Base-by-base conservation (phyloP, 2,113 vertebrate species). In the Lampris megalopsis region DNA sequence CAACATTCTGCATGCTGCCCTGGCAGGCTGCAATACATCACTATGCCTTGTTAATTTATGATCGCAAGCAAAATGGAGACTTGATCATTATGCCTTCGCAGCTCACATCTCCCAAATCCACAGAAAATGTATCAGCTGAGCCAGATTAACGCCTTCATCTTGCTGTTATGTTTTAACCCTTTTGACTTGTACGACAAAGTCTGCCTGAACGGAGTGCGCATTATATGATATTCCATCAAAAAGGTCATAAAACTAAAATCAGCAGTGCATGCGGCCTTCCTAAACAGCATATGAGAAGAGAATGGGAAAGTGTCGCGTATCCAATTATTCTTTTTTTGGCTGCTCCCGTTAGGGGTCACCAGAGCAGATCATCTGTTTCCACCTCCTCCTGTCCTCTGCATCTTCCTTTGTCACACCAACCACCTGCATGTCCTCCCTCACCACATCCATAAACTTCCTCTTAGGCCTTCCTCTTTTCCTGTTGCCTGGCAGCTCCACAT, bases 11-110 rank as follows among this genome's bases (percentile, higher is more conserved):
- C 1, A 4, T 8, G n/a, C 50, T 11, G 5, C 54, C 7, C 41
- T 43, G 42, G 56, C 73, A 73, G 53, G 37, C 61, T 59, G 60
- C 68, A 78, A 78, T 84, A 75, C 84, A 84, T 82, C 76, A 82
- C 69, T 0, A 1, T 2, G 24, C 38, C 66, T 50, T 0, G 49
- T 61, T 79, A 71, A 83, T 85, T 83, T 70, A 87, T 81, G 67
- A 83, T 68, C 41, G 69, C 10, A 47, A 79, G 70, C 65, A 71
- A 71, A 73, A 82, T 66, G 64, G 59, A 73, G 84, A 60, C 1
- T 4, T 53, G 74, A 68, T 88, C 73, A 74, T 84, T 76, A 73
- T 11, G 57, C 42, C 69, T 47, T 77, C 71, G 80, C 79, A 71
- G 79, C 60, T 71, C 69, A 7, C 73, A 45, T 65, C 38, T 50